phyloP scores from a whole-genome alignment of 2,797 vertebrate genomes.

The Clamator glandarius region DNA sequence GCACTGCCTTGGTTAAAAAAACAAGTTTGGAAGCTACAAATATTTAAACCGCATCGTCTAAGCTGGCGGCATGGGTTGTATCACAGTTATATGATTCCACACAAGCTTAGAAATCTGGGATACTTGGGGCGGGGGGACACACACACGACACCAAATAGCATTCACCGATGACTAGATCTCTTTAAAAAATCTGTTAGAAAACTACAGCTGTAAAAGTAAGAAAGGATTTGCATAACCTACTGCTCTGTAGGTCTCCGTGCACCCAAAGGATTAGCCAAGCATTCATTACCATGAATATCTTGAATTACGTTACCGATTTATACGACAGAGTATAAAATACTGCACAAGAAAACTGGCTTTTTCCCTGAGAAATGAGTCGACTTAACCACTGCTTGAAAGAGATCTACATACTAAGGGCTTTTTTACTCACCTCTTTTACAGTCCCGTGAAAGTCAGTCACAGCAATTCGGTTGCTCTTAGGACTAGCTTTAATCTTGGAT shows the following conservation, averaged over 20 bases:
- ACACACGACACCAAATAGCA: background rate
- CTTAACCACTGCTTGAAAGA: constrained; percentile 64
- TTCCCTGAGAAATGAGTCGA: constrained; percentile 58
- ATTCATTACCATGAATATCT: constrained; percentile 71
- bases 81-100: constrained; percentile 27
- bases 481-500: constrained; percentile 79
- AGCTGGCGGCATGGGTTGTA: background rate
- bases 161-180: constrained; percentile 28
- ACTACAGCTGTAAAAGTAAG: constrained; percentile 70
- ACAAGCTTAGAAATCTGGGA: constrained; percentile 48
- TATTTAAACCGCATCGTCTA: background rate
- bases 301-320: constrained; percentile 73
- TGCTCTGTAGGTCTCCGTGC: constrained; percentile 68
- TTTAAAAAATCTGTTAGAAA: constrained; percentile 57
- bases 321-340: constrained; percentile 69
- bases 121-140: background rate
- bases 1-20: background rate
- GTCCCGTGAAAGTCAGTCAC: constrained; percentile 80
- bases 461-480: constrained; percentile 72
- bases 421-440: constrained; percentile 80
- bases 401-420: constrained; percentile 66
- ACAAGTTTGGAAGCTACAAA: constrained; percentile 10
- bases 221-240: constrained; percentile 74
- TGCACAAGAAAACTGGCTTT: constrained; percentile 43
- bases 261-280: constrained; percentile 73